Base-by-base conservation (phyloP, 2,888 invertebrate genomes). In the Nowickia ferox region DNA sequence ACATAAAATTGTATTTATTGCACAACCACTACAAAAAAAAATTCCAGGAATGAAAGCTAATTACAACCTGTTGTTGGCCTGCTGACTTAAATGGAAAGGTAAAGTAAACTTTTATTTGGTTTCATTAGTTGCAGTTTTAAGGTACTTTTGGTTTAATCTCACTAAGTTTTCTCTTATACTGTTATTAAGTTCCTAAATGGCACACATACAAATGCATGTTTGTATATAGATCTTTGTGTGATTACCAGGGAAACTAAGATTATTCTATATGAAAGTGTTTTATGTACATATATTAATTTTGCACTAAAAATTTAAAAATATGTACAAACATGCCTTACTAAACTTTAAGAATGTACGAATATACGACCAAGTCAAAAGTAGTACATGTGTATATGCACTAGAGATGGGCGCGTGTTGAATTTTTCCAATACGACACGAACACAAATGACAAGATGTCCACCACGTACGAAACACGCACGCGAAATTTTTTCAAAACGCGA, bases 51-150 rank as follows among this genome's bases (percentile, higher is more conserved):
- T 57, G 69, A 53, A 79, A 69, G 69, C 74, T 74, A 74, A 55
- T 65, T 84, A 66, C 63, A 83, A 72, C 51, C 53, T 77, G 71
- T 71, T 63, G 38, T 74, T 68, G 72, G 22, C 13, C 42, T 9
- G 11, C 9, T 8, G 53, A 38, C 2, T 38, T n/a, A 74, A 19
- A 15, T 40, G 51, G 10, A 40, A 40, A 15, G 13, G n/a, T 13
- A 15, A 74, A 42, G 10, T 42, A n/a, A 53, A 74, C 13, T 69
- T 51, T 74, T 79, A 63, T 74, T 65, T 79, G 84, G 74, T 79
- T 84, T 84, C 63, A 75, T 84, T 84, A 75, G 78, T 75, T 79
- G 78, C 72, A 84, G 68, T 84, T 78, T 69, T 79, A 63, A 57
- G 79, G 74, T 71, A 75, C 79, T 84, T 71, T 61, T 55, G 19